Conservation (phyloP, 2,113 vertebrate genomes). For the Macquaria ambigua region DNA sequence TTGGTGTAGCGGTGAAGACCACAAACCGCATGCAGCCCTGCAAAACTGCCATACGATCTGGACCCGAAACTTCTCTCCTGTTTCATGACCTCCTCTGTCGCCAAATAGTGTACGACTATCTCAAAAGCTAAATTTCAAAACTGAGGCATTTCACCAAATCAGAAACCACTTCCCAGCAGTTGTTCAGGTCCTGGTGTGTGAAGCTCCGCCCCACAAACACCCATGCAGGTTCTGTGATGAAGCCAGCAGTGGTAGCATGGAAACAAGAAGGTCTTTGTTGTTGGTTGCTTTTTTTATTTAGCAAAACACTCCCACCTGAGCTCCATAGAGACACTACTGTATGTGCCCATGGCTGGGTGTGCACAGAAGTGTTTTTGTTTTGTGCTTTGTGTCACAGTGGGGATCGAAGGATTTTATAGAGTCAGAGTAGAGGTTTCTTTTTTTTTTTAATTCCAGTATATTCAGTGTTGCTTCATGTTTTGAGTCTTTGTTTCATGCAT, state of each 20-base stretch:
- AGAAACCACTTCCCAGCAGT: not conserved
- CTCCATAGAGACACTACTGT: not conserved
- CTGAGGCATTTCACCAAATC: not conserved
- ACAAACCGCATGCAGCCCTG: not conserved
- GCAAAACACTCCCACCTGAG: not conserved
- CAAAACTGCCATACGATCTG: not conserved
- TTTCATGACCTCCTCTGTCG: not conserved
- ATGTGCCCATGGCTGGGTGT: not conserved
- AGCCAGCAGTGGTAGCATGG: not conserved
- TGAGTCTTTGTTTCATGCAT: not conserved
- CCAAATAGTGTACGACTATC: not conserved
- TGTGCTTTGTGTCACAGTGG: not conserved
- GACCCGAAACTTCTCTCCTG: not conserved
- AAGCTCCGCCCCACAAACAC: not conserved
- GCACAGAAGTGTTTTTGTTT: not conserved
- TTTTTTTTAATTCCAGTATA: not conserved
- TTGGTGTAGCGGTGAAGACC: not conserved
- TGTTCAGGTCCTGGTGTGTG: not conserved
- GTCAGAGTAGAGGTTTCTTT: not conserved
- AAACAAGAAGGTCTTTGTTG: conserved; percentile 62
- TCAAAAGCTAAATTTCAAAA: not conserved
- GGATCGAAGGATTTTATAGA: not conserved
- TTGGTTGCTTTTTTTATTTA: not conserved
- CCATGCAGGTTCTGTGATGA: not conserved
- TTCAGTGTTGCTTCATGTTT: not conserved